These are phyloP conservation scores for Sardina pilchardus DNA, from an alignment of 2,113 vertebrate species.

Conservation along the genomic window DNA sequence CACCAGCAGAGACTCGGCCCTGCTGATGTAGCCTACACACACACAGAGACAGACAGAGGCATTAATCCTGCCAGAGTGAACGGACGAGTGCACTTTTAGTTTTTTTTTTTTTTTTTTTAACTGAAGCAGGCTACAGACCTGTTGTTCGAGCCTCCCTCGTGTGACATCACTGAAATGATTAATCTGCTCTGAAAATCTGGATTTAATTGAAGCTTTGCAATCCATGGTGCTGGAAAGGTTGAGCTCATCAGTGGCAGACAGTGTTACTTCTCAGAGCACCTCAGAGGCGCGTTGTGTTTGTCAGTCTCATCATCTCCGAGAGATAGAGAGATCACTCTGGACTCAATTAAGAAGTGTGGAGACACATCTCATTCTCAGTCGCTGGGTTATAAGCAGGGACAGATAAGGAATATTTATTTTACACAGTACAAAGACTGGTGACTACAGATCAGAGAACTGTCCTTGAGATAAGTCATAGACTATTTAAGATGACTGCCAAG, in stretches of 20 bases:
- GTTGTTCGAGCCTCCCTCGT: neutral
- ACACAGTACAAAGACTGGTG: neutral
- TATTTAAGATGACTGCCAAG: neutral
- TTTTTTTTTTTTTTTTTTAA: neutral
- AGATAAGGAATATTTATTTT: neutral
- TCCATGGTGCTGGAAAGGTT: neutral
- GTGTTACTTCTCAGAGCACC: neutral
- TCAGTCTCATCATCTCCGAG: neutral
- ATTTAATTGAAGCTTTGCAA: neutral
- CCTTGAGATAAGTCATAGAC: neutral
- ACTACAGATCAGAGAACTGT: neutral
- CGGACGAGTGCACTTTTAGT: neutral
- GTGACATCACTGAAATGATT: neutral
- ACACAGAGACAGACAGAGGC: neutral
- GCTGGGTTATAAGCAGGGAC: neutral
- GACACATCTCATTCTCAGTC: neutral
- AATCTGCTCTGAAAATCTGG: neutral
- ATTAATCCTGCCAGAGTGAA: neutral
- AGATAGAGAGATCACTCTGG: constrained; percentile 11
- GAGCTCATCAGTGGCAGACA: neutral
- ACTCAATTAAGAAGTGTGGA: neutral
- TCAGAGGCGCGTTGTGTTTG: neutral
- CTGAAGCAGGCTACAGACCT: neutral
- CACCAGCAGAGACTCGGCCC: neutral
- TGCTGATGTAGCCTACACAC: no score